Conservation (phyloP, 2,797 vertebrate genomes). For the Micropoecilia bifurca region DNA sequence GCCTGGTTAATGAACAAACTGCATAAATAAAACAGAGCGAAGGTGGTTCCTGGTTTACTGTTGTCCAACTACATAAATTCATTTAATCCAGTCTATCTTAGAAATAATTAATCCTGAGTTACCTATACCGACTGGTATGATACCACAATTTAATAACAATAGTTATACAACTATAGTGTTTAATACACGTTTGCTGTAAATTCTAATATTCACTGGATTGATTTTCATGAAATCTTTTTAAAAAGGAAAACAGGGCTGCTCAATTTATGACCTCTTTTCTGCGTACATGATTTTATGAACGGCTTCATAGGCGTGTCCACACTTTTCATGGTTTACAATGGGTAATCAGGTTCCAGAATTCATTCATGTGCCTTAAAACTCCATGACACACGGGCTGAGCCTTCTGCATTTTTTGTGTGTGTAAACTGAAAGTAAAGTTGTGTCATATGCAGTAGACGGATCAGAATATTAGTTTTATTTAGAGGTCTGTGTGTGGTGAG, state of each 20-base stretch:
- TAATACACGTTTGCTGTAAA: neutral
- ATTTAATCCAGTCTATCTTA: neutral
- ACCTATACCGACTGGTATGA: neutral
- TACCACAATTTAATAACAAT: neutral
- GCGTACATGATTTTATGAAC: neutral
- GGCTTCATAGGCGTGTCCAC: neutral
- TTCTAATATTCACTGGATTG: neutral
- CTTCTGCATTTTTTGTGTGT: neutral
- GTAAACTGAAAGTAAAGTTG: neutral
- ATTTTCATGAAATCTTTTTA: neutral
- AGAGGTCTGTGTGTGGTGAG: neutral
- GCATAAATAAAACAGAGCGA: neutral
- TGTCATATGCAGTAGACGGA: neutral
- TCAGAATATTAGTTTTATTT: neutral
- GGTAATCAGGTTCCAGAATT: neutral
- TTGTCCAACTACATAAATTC: neutral
- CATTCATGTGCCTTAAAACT: neutral
- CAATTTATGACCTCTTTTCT: neutral
- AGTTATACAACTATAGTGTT: neutral
- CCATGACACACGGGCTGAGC: neutral
- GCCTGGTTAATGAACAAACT: neutral
- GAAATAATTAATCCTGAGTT: neutral
- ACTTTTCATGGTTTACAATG: slow-evolving; percentile 1
- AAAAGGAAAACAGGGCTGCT: neutral
- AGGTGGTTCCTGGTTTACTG: neutral